Evolutionary conservation across 2,113 vertebrate genomes (phyloP), one percentile per base, ranked within the genome.

Genomic region (Carassius auratus): DNA sequence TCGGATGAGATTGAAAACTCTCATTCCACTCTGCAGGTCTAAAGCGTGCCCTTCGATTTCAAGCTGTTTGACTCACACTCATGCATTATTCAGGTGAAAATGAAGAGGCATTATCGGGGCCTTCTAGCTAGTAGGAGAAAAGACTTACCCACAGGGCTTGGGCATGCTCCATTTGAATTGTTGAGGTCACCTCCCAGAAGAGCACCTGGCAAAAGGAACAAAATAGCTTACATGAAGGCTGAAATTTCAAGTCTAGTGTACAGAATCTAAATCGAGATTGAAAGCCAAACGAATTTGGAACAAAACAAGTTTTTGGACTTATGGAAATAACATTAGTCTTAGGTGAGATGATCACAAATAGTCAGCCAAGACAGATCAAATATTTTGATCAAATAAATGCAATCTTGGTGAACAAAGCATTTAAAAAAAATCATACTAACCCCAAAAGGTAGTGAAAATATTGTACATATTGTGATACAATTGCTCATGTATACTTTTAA

Each of bases 111-210:
- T 42, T 57, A 83, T 69, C 55, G 6, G 48, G 64, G 26, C 81
- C 9, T 45, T 50, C 78, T 68, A 17, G 61, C n/a, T 68, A 21
- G 21, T 68, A 23, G 38, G 61, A 81, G 13, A 30, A n/a, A 83
- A 76, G 15, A 96, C 98, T 99, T 90, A 99, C 97, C 96, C 21
- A 99, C 97, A 4, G 98, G 98, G 90, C 98, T 99, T 0, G 97
- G 97, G 78, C 97, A 99, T 59, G 95, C 97, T 91, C 98, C 97
- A 0, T 99, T 99, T 0, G 96, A 96, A 91, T 93, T 98, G 90
- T 93, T 96, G 88, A 99, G 90, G 87, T 99, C 98, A 86, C 97
- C 97, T 38, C 98, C 97, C 0, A 99, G 91, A 94, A 99, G 95
- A 3, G 97, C 97, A 84, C 97, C 98, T 99, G 81, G 86, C 89